Percentiles rank a stretch among this genome's conserved stretches.
Evolutionary conservation across 2,797 vertebrate species (phyloP).

Genomic region (Clamator glandarius): DNA sequence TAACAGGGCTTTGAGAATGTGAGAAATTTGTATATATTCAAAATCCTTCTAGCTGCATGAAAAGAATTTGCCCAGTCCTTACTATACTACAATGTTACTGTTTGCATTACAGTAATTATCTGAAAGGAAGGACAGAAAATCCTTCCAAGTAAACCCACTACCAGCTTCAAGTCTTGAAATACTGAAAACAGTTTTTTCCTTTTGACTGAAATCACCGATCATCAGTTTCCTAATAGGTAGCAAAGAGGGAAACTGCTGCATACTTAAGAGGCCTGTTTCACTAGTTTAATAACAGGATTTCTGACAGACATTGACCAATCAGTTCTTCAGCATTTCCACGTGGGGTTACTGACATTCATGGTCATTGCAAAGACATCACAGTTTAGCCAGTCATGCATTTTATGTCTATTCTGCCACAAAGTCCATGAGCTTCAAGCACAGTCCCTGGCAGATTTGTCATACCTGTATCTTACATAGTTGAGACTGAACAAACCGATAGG

Average conservation of each 20-base stretch:
- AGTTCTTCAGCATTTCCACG: not conserved
- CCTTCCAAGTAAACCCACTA: not conserved
- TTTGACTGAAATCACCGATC: not conserved
- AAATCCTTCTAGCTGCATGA: not conserved
- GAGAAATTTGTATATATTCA: not conserved
- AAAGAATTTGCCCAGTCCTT: not conserved
- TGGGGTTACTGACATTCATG: not conserved
- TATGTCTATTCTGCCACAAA: not conserved
- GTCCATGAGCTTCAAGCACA: not conserved
- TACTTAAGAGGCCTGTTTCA: not conserved
- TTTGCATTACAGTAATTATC: not conserved
- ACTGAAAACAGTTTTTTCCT: not conserved
- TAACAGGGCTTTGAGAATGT: not conserved
- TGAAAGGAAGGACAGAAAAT: not conserved
- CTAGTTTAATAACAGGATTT: not conserved
- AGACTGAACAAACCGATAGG: not conserved
- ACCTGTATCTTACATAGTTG: not conserved
- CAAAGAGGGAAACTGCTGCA: not conserved
- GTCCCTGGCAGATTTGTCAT: not conserved
- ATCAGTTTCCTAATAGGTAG: not conserved
- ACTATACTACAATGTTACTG: not conserved
- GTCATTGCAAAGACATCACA: not conserved
- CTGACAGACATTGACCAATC: not conserved
- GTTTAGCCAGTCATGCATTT: not conserved
- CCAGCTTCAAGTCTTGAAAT: not conserved